Evolutionary conservation across 2,888 invertebrate species (phyloP).

Genomic region (Ligdia adustata): DNA sequence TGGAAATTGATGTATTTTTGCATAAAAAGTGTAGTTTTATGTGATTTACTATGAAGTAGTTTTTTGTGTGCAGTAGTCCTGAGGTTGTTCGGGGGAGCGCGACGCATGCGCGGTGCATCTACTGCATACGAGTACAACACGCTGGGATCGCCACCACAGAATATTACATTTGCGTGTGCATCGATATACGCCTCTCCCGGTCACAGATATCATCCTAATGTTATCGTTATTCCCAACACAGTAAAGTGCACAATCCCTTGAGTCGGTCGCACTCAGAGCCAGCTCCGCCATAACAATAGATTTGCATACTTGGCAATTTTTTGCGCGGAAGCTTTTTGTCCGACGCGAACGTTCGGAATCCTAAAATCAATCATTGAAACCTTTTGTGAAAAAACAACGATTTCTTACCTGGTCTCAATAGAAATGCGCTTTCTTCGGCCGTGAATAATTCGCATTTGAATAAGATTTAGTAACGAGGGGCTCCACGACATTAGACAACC

Average conservation of each 20-base stretch:
- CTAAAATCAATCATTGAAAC: conserved; percentile 43
- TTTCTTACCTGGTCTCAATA: conserved; percentile 42
- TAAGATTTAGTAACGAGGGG: conserved; percentile 18
- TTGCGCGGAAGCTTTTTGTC: conserved; percentile 49
- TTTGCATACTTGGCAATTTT: conserved; percentile 51
- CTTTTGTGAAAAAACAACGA: conserved; percentile 34
- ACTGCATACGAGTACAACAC: no score
- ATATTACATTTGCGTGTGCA: conserved; percentile 25
- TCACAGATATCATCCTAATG: no score
- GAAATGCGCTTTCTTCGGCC: conserved; percentile 25
- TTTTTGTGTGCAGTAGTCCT: not conserved
- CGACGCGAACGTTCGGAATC: conserved; percentile 27
- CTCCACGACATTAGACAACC: no score
- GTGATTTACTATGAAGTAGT: conserved; percentile 13
- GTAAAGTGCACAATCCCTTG: conserved; percentile 6
- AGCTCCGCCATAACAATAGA: conserved; percentile 35
- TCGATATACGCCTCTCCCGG: no score
- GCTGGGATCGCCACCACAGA: no score
- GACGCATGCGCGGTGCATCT: no score
- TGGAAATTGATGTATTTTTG: conserved; percentile 16
- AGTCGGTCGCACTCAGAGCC: not conserved
- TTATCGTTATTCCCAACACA: no score
- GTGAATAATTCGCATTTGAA: conserved; percentile 19
- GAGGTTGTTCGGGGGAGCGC: conserved; percentile 8
- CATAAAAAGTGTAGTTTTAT: conserved; percentile 18